Percentiles rank a stretch among this genome's conserved stretches.
Conservation (phyloP, 2,113 vertebrate genomes). For the Ammodytes dubius region DNA sequence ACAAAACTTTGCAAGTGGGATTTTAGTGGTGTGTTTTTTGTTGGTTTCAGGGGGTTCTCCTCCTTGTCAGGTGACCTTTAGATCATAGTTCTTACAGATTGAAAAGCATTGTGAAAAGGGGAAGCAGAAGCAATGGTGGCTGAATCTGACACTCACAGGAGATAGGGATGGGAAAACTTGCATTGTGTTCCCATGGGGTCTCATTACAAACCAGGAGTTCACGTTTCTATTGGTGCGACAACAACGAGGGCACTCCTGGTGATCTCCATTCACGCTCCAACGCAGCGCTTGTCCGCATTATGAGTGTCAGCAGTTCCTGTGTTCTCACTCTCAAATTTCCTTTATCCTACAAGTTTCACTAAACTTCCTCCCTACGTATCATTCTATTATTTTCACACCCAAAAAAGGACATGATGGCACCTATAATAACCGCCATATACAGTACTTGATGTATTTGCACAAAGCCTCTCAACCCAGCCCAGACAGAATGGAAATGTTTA, state of each 20-base stretch:
- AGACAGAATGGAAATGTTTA: slow-evolving; percentile 77
- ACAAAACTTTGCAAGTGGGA: neutral
- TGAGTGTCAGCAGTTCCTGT: slow-evolving; percentile 42
- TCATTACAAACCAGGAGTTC: slow-evolving; percentile 70
- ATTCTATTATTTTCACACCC: slow-evolving; percentile 15
- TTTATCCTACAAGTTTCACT: slow-evolving; percentile 46
- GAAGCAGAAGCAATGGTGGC: slow-evolving; percentile 21
- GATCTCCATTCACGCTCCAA: slow-evolving; percentile 49
- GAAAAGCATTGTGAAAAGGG: slow-evolving; percentile 29
- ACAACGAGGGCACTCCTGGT: slow-evolving; percentile 52
- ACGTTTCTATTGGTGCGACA: slow-evolving; percentile 52
- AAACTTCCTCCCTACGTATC: slow-evolving; percentile 33
- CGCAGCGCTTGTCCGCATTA: slow-evolving; percentile 8
- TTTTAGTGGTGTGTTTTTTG: neutral
- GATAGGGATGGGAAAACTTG: slow-evolving; percentile 55
- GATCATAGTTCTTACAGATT: slow-evolving; percentile 17
- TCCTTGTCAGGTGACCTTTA: neutral
- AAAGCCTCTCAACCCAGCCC: slow-evolving; percentile 32
- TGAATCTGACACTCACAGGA: slow-evolving; percentile 34
- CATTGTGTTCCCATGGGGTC: slow-evolving; percentile 61
- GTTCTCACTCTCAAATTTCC: slow-evolving; percentile 50
- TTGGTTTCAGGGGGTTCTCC: neutral
- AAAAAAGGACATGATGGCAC: slow-evolving; percentile 44
- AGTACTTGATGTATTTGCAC: slow-evolving; percentile 12
- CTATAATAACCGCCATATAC: slow-evolving; percentile 26